phyloP scores from a whole-genome alignment of 1,140 invertebrate genomes.

The Bombus vancouverensis region DNA sequence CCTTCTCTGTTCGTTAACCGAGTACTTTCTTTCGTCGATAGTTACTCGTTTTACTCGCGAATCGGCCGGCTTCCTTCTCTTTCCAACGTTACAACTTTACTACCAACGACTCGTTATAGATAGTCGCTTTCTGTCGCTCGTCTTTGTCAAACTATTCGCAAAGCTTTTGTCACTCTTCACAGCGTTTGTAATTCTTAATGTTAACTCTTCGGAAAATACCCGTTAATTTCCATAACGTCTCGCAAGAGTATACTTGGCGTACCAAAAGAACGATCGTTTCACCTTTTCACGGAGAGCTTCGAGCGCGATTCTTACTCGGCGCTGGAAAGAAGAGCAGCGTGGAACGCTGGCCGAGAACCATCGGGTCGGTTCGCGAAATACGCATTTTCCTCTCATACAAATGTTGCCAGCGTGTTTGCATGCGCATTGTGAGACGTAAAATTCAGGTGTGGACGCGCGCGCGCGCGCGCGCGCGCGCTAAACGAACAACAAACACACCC shows the following conservation, averaged over 20 bases:
- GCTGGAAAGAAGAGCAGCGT: not conserved
- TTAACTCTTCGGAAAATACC: not conserved
- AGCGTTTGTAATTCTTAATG: too few species aligned
- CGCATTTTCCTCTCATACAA: not conserved
- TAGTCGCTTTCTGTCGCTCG: too few species aligned
- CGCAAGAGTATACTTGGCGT: not conserved
- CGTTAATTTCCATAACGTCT: not conserved
- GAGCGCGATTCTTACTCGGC: not conserved
- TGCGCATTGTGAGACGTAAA: not conserved
- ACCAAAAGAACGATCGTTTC: not conserved
- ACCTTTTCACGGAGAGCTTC: not conserved
- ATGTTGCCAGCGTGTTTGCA: not conserved
- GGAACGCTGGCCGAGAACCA: not conserved
- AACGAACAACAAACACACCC: slow-evolving; percentile 37
- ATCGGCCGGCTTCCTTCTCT: too few species aligned
- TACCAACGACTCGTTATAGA: rapidly evolving
- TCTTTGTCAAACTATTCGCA: too few species aligned
- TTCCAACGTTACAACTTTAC: too few species aligned
- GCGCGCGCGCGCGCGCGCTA: not conserved
- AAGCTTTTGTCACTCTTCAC: too few species aligned
- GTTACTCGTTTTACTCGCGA: too few species aligned
- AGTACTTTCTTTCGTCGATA: too few species aligned
- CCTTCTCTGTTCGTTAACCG: too few species aligned
- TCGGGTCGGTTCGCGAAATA: not conserved
- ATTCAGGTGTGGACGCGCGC: not conserved